Conservation (phyloP, 2,888 invertebrate species). For the Tipula vernalis region DNA sequence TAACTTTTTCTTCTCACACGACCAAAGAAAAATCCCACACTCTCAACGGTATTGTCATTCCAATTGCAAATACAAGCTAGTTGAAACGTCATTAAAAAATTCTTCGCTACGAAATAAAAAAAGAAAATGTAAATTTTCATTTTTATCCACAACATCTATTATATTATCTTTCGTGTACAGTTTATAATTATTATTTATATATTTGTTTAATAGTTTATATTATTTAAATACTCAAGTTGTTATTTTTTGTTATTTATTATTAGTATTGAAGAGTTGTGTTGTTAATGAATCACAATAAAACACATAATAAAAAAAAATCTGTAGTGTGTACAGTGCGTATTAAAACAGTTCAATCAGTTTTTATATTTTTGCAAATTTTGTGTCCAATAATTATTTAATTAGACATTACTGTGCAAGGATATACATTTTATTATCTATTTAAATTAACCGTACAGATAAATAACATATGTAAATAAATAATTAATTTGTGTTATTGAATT, state of each 20-base stretch:
- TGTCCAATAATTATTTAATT: not conserved
- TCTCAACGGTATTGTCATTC: not conserved
- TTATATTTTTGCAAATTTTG: not conserved
- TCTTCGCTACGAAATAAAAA: not conserved
- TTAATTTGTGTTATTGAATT: not conserved
- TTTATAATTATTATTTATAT: not conserved
- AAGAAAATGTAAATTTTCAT: not conserved
- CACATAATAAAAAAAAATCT: not conserved
- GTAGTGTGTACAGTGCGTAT: not conserved
- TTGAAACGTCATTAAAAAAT: conserved; percentile 5
- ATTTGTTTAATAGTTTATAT: not conserved
- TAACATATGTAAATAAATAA: not conserved
- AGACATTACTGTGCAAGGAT: not conserved
- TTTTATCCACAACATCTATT: not conserved
- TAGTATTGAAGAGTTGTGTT: not conserved
- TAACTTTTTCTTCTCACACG: not conserved
- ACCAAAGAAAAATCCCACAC: not conserved
- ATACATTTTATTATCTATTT: not conserved
- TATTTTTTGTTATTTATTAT: not conserved
- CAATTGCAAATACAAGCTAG: not conserved
- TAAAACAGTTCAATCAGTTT: not conserved
- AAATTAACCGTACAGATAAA: not conserved
- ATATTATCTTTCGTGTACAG: not conserved
- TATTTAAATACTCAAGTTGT: not conserved
- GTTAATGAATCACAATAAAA: not conserved